Conservation (phyloP, 2,888 invertebrate species). For the Caenorhabditis imperialis region DNA sequence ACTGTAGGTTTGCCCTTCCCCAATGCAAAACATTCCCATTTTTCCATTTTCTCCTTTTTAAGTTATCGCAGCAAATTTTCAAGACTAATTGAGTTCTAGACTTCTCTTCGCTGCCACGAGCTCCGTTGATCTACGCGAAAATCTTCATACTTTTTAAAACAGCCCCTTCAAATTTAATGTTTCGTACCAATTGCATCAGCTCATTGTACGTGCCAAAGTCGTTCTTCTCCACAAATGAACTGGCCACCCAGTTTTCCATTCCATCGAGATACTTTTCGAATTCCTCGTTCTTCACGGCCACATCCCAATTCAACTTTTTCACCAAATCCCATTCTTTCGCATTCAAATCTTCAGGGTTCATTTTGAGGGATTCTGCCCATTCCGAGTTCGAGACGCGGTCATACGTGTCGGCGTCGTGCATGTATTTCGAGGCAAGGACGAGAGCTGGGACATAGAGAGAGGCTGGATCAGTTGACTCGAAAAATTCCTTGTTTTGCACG, state of each 20-base stretch:
- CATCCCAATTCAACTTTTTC: constrained; percentile 80
- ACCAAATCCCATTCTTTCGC: constrained; percentile 83
- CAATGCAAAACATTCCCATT: too few species aligned
- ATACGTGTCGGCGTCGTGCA: constrained; percentile 92
- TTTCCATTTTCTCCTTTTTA: too few species aligned
- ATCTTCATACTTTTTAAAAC: too few species aligned
- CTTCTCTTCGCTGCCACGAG: too few species aligned
- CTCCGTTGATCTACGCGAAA: too few species aligned
- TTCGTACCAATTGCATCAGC: constrained; percentile 47
- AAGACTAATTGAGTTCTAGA: too few species aligned
- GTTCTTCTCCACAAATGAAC: constrained; percentile 56
- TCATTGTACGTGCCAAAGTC: constrained; percentile 72
- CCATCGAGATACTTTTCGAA: constrained; percentile 62
- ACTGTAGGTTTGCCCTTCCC: too few species aligned
- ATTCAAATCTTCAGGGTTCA: constrained; percentile 86
- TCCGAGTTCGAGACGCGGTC: constrained; percentile 85
- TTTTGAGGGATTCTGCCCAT: constrained; percentile 90
- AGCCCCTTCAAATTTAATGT: too few species aligned
- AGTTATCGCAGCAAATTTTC: too few species aligned
- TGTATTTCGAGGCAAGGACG: constrained; percentile 96
- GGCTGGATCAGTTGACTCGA: constrained; percentile 87
- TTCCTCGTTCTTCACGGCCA: constrained; percentile 64
- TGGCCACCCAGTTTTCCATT: constrained; percentile 69
- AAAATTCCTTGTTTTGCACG: constrained; percentile 83
- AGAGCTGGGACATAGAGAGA: constrained; percentile 94